These are phyloP conservation scores for Megaceryle torquata DNA, from an alignment of 2,113 vertebrate species.

Conservation along the genomic window DNA sequence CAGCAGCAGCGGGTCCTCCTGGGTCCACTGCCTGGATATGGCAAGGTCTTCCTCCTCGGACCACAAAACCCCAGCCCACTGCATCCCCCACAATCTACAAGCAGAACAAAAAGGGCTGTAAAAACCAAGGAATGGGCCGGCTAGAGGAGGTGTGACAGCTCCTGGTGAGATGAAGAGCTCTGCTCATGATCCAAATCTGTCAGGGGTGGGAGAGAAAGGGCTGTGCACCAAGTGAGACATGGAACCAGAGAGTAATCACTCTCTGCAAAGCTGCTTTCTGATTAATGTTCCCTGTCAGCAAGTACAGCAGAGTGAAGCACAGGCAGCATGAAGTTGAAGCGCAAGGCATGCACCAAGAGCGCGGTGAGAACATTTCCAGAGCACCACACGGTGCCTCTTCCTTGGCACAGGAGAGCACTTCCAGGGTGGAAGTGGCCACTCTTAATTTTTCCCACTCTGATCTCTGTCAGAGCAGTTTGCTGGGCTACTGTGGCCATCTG, in stretches of 20 bases:
- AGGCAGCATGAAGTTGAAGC: neutral
- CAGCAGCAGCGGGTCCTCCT: slow-evolving; percentile 85
- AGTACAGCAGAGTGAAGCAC: neutral
- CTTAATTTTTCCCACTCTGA: neutral
- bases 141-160: neutral
- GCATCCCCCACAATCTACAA: slow-evolving; percentile 84
- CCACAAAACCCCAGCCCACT: slow-evolving; percentile 89
- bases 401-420: neutral
- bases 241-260: neutral
- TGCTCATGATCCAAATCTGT: neutral
- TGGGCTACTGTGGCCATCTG: neutral
- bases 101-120: neutral
- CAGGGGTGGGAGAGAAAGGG: neutral
- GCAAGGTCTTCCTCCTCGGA: slow-evolving; percentile 82
- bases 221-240: neutral
- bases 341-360: neutral
- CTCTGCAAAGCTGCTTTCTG: neutral
- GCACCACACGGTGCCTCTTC: neutral
- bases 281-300: neutral
- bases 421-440: neutral
- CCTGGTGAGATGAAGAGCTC: neutral
- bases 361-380: neutral
- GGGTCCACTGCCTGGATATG: slow-evolving; percentile 89
- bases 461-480: neutral
- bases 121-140: neutral